A percentile compares a stretch with the other conserved stretches of the same genome.
These are phyloP conservation scores for Prionace glauca DNA, from an alignment of 2,797 vertebrate species.

Conservation along the genomic window DNA sequence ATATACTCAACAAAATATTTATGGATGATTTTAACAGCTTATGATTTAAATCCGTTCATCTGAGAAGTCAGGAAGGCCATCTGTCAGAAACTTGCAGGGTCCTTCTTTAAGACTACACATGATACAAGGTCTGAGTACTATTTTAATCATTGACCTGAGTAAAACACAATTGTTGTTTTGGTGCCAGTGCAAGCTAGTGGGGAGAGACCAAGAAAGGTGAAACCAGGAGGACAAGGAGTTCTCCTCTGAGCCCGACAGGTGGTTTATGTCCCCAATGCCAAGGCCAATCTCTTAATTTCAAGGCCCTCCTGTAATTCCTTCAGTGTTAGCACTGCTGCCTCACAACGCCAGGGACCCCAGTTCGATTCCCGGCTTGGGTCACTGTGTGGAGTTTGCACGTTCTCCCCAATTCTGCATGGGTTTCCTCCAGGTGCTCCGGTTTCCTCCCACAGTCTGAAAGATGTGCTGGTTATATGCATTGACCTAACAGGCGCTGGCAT, in stretches of 20 bases:
- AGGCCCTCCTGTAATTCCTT: no score
- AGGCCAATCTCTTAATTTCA: background rate
- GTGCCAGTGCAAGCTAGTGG: background rate
- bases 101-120: background rate
- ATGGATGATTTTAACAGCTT: background rate
- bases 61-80: background rate
- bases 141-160: background rate
- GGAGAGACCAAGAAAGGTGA: background rate
- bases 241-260: background rate
- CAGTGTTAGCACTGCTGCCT: no score
- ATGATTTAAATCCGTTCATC: background rate
- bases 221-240: background rate
- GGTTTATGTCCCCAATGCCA: background rate
- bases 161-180: background rate
- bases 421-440: no score
- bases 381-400: no score
- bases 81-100: background rate
- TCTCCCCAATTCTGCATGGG: no score
- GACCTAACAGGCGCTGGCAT: no score
- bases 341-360: no score
- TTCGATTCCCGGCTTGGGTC: no score
- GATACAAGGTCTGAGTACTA: background rate
- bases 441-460: no score
- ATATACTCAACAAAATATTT: background rate
- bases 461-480: no score